phyloP scores from a whole-genome alignment of 1,140 invertebrate species.

The Olivierus martensii region DNA sequence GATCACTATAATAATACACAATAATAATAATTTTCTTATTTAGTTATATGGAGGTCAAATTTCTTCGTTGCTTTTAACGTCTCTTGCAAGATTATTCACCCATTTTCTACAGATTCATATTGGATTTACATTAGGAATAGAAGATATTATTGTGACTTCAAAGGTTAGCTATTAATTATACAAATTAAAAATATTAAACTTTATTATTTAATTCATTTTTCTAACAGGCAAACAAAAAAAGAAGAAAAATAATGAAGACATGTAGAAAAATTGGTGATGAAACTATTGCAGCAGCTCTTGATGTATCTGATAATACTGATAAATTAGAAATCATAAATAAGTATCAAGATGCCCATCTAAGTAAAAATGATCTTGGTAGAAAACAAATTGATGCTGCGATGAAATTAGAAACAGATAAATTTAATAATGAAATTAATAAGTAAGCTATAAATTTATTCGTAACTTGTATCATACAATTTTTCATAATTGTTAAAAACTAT shows the following conservation, averaged over 20 bases:
- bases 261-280: conserved; percentile 45
- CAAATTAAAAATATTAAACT: not conserved
- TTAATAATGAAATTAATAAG: conserved; percentile 83
- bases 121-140: conserved; percentile 89
- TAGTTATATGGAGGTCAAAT: conserved; percentile 76
- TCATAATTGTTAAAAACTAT: too few species aligned
- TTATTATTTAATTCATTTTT: conserved; percentile 7
- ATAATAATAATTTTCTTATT: conserved; percentile 16
- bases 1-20: not conserved
- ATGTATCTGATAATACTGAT: conserved; percentile 35
- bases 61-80: conserved; percentile 65
- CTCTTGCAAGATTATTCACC: conserved; percentile 85
- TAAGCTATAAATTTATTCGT: conserved; percentile 25
- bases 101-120: conserved; percentile 64
- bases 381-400: conserved; percentile 70
- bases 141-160: conserved; percentile 74
- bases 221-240: conserved; percentile 46
- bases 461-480: too few species aligned
- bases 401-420: conserved; percentile 62
- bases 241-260: conserved; percentile 52
- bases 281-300: conserved; percentile 54
- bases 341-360: conserved; percentile 51
- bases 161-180: conserved; percentile 28
- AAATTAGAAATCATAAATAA: conserved; percentile 43
- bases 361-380: conserved; percentile 56